These are phyloP conservation scores for Coccyzus lansbergi DNA, from an alignment of 2,797 vertebrate genomes.

Conservation along the genomic window DNA sequence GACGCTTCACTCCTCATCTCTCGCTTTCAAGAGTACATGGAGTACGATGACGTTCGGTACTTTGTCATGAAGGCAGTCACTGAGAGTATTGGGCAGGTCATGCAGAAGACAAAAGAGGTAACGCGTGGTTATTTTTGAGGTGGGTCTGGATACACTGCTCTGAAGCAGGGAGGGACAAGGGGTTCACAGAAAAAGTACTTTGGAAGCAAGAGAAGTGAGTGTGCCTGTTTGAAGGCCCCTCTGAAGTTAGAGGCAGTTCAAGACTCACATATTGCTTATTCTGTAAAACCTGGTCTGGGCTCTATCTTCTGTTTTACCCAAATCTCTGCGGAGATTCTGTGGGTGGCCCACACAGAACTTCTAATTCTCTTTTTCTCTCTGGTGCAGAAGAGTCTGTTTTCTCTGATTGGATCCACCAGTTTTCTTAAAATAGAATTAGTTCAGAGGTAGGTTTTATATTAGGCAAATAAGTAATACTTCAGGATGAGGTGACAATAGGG, in stretches of 20 bases:
- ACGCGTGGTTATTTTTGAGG: not conserved
- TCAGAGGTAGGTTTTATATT: not conserved
- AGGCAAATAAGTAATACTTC: not conserved
- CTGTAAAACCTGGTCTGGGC: not conserved
- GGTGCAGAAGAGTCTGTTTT: not conserved
- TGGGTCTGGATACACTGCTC: not conserved
- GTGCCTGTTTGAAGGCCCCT: not conserved
- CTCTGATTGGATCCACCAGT: not conserved
- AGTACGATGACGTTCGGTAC: conserved; percentile 89
- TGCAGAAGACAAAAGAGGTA: conserved; percentile 85
- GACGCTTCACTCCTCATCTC: conserved; percentile 86
- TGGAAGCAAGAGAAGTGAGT: not conserved
- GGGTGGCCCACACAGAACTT: not conserved
- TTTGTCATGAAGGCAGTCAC: conserved; percentile 85
- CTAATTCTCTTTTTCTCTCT: not conserved
- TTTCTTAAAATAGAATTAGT: not conserved
- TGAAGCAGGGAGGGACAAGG: not conserved
- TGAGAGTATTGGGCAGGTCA: conserved; percentile 72
- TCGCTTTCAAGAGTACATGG: conserved; percentile 89
- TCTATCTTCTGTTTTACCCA: not conserved
- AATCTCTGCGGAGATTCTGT: not conserved
- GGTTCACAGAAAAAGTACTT: not conserved
- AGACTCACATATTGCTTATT: not conserved
- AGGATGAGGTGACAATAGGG: not conserved
- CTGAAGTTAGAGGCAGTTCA: not conserved